Percentiles rank a stretch among this genome's conserved stretches.
Conservation (phyloP, 2,113 vertebrate genomes). For the Cololabis saira region DNA sequence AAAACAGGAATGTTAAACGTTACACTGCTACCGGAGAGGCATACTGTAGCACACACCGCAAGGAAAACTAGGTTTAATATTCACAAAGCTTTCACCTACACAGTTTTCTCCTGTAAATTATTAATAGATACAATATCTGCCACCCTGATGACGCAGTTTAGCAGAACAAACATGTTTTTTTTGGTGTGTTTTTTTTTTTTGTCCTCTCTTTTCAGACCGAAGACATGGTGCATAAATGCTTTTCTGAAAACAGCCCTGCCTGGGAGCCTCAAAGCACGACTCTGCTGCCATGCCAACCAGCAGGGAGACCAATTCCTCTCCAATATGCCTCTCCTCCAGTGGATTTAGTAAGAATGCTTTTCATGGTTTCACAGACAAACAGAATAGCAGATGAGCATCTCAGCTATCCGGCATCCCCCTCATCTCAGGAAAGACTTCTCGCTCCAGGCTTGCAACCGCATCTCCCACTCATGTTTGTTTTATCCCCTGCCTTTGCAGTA, state of each 20-base stretch:
- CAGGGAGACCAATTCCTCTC: conserved; percentile 53
- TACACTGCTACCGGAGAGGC: neutral
- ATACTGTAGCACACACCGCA: neutral
- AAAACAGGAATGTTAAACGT: conserved; percentile 4
- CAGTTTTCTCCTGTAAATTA: conserved; percentile 29
- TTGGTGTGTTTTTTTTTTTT: conserved; percentile 16
- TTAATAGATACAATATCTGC: conserved; percentile 38
- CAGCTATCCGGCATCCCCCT: conserved; percentile 33
- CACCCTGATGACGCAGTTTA: conserved; percentile 35
- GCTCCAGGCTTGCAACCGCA: conserved; percentile 42
- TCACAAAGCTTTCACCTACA: conserved; percentile 30
- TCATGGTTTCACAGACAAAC: conserved; percentile 69
- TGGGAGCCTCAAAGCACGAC: conserved; percentile 59
- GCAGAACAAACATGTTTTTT: conserved; percentile 34
- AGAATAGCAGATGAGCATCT: conserved; percentile 74
- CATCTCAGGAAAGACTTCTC: conserved; percentile 40
- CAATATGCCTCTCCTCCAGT: conserved; percentile 63
- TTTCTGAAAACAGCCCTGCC: conserved; percentile 43
- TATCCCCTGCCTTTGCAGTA: conserved; percentile 20
- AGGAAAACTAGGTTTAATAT: conserved; percentile 15
- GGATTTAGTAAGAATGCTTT: conserved; percentile 72
- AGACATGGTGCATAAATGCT: conserved; percentile 37
- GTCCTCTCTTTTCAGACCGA: conserved; percentile 10
- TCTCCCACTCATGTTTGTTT: conserved; percentile 45
- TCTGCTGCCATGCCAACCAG: conserved; percentile 72